Percentiles rank a stretch among this genome's conserved stretches.
phyloP scores from a whole-genome alignment of 2,113 vertebrate genomes.

The Austrofundulus limnaeus region DNA sequence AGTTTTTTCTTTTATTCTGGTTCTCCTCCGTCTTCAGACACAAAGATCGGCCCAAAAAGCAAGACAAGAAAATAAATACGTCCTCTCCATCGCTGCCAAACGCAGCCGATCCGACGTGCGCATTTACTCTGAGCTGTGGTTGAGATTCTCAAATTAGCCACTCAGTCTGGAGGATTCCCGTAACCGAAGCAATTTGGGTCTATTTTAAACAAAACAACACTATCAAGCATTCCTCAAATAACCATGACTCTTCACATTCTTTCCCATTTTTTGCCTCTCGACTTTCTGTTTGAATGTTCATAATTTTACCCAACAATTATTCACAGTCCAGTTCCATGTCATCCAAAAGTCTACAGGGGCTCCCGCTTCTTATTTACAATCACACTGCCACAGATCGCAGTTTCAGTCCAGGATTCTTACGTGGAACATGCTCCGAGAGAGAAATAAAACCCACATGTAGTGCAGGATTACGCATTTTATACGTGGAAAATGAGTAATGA shows the following conservation, averaged over 20 bases:
- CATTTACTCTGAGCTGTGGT: conserved; percentile 53
- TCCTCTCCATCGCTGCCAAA: conserved; percentile 53
- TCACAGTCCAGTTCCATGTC: conserved; percentile 2
- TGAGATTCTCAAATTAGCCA: conserved; percentile 67
- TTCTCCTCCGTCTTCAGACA: conserved; percentile 2
- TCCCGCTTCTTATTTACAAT: conserved; percentile 10
- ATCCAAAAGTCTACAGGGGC: not conserved
- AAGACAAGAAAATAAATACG: conserved; percentile 58
- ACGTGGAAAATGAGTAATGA: too few relatives aligned
- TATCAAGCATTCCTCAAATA: conserved; percentile 73
- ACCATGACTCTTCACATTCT: conserved; percentile 62
- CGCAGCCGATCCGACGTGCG: conserved; percentile 40
- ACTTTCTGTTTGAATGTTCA: conserved; percentile 18
- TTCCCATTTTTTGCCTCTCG: conserved; percentile 26
- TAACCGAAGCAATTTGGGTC: conserved; percentile 60
- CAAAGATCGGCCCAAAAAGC: conserved; percentile 40
- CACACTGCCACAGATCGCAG: not conserved
- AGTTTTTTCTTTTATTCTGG: conserved; percentile 44
- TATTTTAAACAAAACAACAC: conserved; percentile 30
- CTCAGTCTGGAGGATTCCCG: conserved; percentile 66
- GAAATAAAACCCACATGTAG: not conserved
- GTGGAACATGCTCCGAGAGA: not conserved
- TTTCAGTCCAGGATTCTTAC: conserved; percentile 6
- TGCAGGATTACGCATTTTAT: not conserved
- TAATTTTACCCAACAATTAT: conserved; percentile 11